Conservation (phyloP, 2,888 invertebrate genomes). For the Spicauda simplicius region DNA sequence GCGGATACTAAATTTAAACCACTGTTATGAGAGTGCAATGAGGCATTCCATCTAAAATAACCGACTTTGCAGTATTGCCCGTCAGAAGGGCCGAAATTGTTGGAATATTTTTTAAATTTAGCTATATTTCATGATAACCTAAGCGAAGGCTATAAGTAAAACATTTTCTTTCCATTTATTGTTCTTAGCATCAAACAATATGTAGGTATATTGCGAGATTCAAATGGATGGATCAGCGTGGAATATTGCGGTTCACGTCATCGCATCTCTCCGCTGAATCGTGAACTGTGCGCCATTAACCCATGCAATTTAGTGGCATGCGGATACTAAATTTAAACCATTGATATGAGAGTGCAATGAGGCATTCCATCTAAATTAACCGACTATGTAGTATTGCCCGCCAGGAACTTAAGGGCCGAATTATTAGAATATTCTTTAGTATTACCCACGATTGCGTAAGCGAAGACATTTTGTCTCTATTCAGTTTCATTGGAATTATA, state of each 20-base stretch:
- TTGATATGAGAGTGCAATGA: neutral
- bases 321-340: conserved; percentile 2
- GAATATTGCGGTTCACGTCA: conserved; percentile 1
- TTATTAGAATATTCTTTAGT: too few relatives aligned
- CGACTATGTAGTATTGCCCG: neutral
- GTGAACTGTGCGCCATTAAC: conserved; percentile 1
- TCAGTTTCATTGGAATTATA: too few relatives aligned
- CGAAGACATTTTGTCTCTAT: too few relatives aligned
- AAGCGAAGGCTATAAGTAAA: too few relatives aligned
- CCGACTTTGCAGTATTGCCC: neutral
- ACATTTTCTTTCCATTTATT: too few relatives aligned
- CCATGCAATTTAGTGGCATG: neutral
- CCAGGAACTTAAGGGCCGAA: too few relatives aligned
- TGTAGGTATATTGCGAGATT: too few relatives aligned
- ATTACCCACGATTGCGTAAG: too few relatives aligned
- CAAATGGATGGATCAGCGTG: conserved; percentile 1
- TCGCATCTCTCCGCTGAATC: neutral
- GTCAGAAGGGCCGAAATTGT: too few relatives aligned
- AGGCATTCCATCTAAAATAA: neutral
- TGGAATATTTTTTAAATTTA: too few relatives aligned
- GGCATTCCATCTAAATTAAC: neutral
- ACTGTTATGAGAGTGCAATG: neutral
- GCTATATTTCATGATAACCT: too few relatives aligned
- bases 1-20: conserved; percentile 1
- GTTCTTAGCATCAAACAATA: too few relatives aligned